These are phyloP conservation scores for Poeciliopsis gracilis DNA, from an alignment of 2,797 vertebrate species.

Conservation along the genomic window DNA sequence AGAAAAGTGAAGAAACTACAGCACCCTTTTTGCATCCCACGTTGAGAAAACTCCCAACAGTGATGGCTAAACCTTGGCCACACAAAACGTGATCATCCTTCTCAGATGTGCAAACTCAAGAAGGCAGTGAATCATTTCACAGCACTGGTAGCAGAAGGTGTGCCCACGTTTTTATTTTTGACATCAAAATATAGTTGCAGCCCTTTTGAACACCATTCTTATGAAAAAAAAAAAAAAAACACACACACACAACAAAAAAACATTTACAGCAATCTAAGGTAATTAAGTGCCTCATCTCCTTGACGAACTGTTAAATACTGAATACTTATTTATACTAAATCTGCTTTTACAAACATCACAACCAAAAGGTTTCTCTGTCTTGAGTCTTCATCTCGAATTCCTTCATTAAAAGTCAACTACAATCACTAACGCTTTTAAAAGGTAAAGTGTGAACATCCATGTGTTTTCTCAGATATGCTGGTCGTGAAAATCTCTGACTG, in stretches of 20 bases:
- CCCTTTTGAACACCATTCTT: neutral
- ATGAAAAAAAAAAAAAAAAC: too few relatives aligned
- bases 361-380: neutral
- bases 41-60: neutral
- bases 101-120: neutral
- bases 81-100: neutral
- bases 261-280: neutral
- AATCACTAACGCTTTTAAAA: neutral
- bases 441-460: constrained; percentile 2
- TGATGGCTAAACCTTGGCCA: neutral
- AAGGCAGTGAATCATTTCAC: neutral
- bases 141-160: neutral
- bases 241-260: too few relatives aligned
- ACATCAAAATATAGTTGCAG: neutral
- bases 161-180: neutral
- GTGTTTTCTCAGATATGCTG: constrained; percentile 7
- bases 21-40: neutral
- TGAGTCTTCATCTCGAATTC: neutral
- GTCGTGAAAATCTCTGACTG: neutral
- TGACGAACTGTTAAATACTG: neutral
- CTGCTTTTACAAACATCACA: neutral
- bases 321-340: neutral
- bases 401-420: neutral
- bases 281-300: neutral
- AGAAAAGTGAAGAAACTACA: neutral